Conservation (phyloP, 2,113 vertebrate species). For the Manacus vitellinus region DNA sequence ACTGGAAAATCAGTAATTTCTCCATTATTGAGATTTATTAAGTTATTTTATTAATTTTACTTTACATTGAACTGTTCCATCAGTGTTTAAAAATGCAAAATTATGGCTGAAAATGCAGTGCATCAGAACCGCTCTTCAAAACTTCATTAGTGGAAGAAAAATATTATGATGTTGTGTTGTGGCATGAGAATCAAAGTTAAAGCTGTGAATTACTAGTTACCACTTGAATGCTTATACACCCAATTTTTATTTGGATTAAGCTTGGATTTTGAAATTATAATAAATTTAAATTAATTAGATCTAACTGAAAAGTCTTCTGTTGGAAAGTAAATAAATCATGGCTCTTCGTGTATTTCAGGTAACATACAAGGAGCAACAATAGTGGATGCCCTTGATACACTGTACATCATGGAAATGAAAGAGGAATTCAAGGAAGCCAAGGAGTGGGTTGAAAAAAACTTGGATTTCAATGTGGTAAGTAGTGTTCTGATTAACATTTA, state of each 20-base stretch:
- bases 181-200: background rate
- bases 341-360: constrained; percentile 70
- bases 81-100: background rate
- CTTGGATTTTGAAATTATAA: background rate
- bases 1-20: background rate
- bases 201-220: background rate
- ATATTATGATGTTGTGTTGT: background rate
- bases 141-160: background rate
- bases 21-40: background rate
- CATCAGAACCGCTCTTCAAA: background rate
- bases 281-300: constrained; percentile 11
- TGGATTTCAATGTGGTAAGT: constrained; percentile 96
- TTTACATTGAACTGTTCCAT: background rate
- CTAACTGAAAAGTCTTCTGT: background rate
- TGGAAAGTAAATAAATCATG: constrained; percentile 3
- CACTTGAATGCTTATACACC: background rate
- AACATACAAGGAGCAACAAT: constrained; percentile 95
- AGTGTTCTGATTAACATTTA: background rate
- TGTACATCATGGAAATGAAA: constrained; percentile 97
- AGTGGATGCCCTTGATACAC: constrained; percentile 93
- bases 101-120: background rate
- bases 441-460: constrained; percentile 93
- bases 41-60: background rate
- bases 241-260: background rate
- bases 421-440: constrained; percentile 91